Evolutionary conservation across 2,888 invertebrate species (phyloP), one percentile per base, ranked within the genome.

Genomic region (Trachelus iudaicus): DNA sequence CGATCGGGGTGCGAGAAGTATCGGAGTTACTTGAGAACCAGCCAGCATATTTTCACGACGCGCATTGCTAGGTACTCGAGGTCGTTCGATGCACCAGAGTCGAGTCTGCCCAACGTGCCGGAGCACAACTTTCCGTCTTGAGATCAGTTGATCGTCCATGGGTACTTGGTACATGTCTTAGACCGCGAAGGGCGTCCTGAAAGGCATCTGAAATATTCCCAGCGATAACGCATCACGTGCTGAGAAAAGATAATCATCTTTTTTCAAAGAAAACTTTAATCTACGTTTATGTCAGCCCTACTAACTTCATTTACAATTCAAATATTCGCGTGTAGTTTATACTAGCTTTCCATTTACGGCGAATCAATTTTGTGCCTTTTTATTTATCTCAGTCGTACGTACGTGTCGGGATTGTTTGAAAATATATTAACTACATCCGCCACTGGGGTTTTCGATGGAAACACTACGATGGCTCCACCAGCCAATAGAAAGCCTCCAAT

Each of bases 1-100:
- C 56, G 56, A 56, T 23, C 56, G 56, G 56, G 56, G 56, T 56
- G 56, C 56, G 56, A 56, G 56, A 56, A 56, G 56, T 56, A 56
- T 23, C 9, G 56, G 23, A 56, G 56, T 56, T 56, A 56, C 56
- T 23, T 56, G 56, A 56, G 56, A 56, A 56, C 56, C 56, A 56
- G 56, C 56, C 56, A 56, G 56, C 56, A 56, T 56, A 56, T 56
- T 23, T 56, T 56, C 56, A 56, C 75, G 15, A 23, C 75, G n/a
- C 69, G 69, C 75, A 75, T 75, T 75, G 69, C 34, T 69, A 73
- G 69, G 73, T 76, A 75, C n/a, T 71, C 82, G 82, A 83, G 83
- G 83, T 30, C 83, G 82, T 83, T 83, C 83, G 80, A 82, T 79
- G 81, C 80, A 79, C 82, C 78, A 56, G 23, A 56, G 56, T 23